phyloP scores from a whole-genome alignment of 2,113 vertebrate species.

The Muntiacus muntjak region DNA sequence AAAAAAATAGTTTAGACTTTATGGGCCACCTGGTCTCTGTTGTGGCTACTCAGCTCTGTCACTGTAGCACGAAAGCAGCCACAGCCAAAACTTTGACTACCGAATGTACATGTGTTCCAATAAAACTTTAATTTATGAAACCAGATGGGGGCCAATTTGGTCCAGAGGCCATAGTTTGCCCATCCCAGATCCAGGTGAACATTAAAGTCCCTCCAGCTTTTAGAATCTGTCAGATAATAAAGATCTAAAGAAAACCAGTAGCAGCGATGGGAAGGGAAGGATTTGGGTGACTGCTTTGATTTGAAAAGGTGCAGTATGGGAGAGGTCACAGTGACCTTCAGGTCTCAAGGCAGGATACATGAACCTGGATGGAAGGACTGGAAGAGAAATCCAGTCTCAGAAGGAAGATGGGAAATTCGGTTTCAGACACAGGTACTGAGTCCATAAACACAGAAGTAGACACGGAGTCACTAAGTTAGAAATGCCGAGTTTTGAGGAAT shows the following conservation, averaged over 20 bases:
- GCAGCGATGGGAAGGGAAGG: background rate
- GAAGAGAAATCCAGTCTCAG: background rate
- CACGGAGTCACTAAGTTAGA: background rate
- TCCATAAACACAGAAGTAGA: background rate
- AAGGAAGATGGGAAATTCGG: background rate
- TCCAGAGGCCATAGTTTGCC: background rate
- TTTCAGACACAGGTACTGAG: background rate
- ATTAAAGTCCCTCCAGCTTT: background rate
- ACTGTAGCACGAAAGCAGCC: background rate
- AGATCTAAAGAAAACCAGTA: background rate
- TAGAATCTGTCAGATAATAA: background rate
- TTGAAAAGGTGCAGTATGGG: background rate
- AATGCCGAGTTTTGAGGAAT: constrained; percentile 28
- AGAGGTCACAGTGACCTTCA: background rate
- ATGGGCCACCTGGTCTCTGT: background rate
- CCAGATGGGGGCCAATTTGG: background rate
- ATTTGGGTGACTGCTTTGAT: background rate
- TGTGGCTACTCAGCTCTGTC: background rate
- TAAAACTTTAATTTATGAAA: constrained; percentile 35
- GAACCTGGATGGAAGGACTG: background rate
- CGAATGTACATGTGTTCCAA: background rate
- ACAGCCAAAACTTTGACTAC: background rate
- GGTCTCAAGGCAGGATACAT: background rate
- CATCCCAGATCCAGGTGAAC: background rate
- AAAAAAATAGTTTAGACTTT: background rate